Base-by-base conservation (phyloP, 2,797 vertebrate species). In the Threskiornis aethiopicus region DNA sequence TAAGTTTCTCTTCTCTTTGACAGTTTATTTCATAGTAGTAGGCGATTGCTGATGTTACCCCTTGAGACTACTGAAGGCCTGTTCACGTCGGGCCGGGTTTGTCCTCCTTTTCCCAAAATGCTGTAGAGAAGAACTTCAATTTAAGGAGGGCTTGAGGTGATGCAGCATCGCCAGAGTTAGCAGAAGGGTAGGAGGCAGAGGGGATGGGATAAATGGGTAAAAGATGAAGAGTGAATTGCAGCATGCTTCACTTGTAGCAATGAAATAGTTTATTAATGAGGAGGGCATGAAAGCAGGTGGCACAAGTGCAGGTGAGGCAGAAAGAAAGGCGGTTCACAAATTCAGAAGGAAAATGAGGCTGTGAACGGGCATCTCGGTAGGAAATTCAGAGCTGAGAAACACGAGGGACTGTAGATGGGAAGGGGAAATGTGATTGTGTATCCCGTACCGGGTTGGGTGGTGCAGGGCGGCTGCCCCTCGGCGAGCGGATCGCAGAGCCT, bases 71-170 rank as follows among this genome's bases (percentile, higher is more conserved):
- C 20, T 46, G 76, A 37, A 5, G 25, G 16, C 10, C 10, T 59
- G 13, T 61, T 90, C 2, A 0, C 1, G 0, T 10, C 37, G 33
- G 24, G 6, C 26, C 1, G 7, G 24, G n/a, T 76, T 90, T 91
- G 25, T 70, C 70, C 29, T 52, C 20, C 15, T 44, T 57, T 46
- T 51, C 69, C 76, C 65, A 52, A 52, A 84, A 57, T 5, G 9
- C 54, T 54, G 26, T 28, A 19, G 44, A 29, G 47, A 64, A 84
- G n/a, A 73, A 16, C n/a, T 59, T 64, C 4, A 21, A 4, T 65
- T 44, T 31, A 29, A 11, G 6, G 72, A 80, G 80, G 72, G 24
- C 17, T 59, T 41, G 57, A 41, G 77, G 37, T 72, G 57, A 44
- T 72, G 6, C 44, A 14, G 52, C 47, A 18, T 22, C 15, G 20